Conservation (phyloP, 2,888 invertebrate species). For the Euspilapteryx auroguttella region DNA sequence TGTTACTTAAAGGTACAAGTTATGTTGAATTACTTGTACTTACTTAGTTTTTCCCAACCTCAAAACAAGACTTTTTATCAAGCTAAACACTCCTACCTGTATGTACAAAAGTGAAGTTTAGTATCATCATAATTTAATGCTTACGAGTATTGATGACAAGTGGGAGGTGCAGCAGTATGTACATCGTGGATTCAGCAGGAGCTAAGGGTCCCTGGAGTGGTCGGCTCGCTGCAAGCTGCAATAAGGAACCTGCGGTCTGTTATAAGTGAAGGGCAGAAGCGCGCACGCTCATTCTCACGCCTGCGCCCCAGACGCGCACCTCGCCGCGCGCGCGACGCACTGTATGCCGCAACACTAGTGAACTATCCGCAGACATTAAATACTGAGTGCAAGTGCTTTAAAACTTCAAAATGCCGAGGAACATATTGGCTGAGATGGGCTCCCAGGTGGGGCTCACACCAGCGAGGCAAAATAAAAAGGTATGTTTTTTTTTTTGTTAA, state of each 20-base stretch:
- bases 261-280: conserved; percentile 21
- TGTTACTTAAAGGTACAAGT: too few species aligned
- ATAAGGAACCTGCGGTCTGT: conserved; percentile 12
- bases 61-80: too few species aligned
- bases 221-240: conserved; percentile 5
- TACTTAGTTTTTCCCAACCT: too few species aligned
- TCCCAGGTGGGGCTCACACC: conserved; percentile 51
- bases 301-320: conserved; percentile 32
- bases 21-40: too few species aligned
- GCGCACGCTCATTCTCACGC: conserved; percentile 24
- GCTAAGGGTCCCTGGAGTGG: too few species aligned
- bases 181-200: too few species aligned
- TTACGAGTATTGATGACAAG: too few species aligned
- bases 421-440: conserved; percentile 51
- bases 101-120: too few species aligned
- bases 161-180: too few species aligned
- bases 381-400: background rate
- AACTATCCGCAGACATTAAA: background rate
- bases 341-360: background rate
- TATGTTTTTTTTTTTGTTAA: too few species aligned
- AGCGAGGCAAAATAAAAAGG: conserved; percentile 38
- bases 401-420: conserved; percentile 37
- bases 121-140: too few species aligned
- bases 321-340: conserved; percentile 11
- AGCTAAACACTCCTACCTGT: too few species aligned